Percentiles rank a stretch among this genome's conserved stretches.
These are phyloP conservation scores for Philhelius pedissequus DNA, from an alignment of 2,888 invertebrate species.

Conservation along the genomic window DNA sequence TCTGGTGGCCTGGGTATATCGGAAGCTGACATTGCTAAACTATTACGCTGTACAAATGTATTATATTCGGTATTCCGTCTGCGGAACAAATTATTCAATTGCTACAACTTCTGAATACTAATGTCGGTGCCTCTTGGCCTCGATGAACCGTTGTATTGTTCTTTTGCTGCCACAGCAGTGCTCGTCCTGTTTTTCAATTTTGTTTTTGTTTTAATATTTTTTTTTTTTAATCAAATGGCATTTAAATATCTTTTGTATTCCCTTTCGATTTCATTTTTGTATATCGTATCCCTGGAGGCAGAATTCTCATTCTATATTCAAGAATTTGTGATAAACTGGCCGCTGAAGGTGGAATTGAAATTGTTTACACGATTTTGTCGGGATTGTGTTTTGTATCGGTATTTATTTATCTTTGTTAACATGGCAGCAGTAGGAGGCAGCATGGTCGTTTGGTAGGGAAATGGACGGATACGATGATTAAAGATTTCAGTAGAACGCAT, in stretches of 20 bases:
- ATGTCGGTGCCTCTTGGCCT: neutral
- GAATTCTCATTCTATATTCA: conserved; percentile 7
- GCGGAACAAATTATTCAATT: conserved; percentile 53
- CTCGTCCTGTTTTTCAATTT: neutral
- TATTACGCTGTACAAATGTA: neutral
- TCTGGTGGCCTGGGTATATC: neutral
- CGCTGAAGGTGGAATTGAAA: conserved; percentile 8
- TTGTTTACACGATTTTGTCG: conserved; percentile 45
- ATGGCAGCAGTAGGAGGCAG: neutral
- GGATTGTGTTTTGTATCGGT: conserved; percentile 45
- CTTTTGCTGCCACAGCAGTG: neutral
- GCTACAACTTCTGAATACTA: conserved; percentile 57
- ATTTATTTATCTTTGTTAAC: conserved; percentile 27
- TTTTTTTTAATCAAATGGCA: conserved; percentile 1
- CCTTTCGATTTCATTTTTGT: conserved; percentile 36
- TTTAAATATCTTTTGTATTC: conserved; percentile 30
- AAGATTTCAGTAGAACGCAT: neutral
- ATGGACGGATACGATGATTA: conserved; percentile 5
- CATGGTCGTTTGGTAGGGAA: neutral
- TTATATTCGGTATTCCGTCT: conserved; percentile 13
- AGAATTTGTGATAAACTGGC: conserved; percentile 14
- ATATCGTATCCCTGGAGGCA: neutral
- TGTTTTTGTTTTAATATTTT: neutral
- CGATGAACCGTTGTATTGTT: neutral
- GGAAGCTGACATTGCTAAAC: neutral